phyloP scores from a whole-genome alignment of 2,888 invertebrate species.

The Eugnorisma glareosa region DNA sequence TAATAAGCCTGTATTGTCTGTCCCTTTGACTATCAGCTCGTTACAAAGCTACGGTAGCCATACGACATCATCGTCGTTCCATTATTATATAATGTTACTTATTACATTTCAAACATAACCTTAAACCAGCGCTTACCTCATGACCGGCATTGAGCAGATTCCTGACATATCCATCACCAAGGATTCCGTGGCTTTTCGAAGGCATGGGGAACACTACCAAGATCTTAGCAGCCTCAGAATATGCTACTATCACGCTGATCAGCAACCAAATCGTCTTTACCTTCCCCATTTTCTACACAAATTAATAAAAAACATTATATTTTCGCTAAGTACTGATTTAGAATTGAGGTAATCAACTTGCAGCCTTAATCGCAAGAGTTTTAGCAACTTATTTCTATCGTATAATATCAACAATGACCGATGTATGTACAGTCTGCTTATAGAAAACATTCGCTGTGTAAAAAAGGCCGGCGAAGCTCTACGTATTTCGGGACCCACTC shows the following conservation, averaged over 20 bases:
- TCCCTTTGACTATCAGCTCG: neutral
- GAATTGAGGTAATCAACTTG: neutral
- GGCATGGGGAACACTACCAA: slow-evolving; percentile 72
- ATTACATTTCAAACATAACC: neutral
- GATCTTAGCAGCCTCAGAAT: slow-evolving; percentile 65
- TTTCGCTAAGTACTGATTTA: neutral
- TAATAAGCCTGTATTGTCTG: neutral
- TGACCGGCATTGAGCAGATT: slow-evolving; percentile 73
- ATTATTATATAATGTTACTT: neutral
- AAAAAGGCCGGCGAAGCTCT: too few species aligned
- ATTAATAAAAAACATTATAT: neutral
- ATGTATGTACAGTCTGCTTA: neutral
- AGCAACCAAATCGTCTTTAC: slow-evolving; percentile 27
- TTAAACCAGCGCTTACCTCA: slow-evolving; percentile 65
- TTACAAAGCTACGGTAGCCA: neutral
- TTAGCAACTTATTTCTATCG: neutral
- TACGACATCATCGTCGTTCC: neutral
- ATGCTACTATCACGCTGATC: slow-evolving; percentile 32
- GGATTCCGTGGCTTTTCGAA: slow-evolving; percentile 70
- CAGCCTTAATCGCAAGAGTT: neutral
- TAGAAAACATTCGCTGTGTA: too few species aligned
- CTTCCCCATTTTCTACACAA: slow-evolving; percentile 30
- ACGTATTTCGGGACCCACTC: too few species aligned
- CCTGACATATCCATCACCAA: slow-evolving; percentile 71
- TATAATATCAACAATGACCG: neutral